Evolutionary conservation across 2,888 invertebrate genomes (phyloP).

Genomic region (Sarcophaga carnaria): DNA sequence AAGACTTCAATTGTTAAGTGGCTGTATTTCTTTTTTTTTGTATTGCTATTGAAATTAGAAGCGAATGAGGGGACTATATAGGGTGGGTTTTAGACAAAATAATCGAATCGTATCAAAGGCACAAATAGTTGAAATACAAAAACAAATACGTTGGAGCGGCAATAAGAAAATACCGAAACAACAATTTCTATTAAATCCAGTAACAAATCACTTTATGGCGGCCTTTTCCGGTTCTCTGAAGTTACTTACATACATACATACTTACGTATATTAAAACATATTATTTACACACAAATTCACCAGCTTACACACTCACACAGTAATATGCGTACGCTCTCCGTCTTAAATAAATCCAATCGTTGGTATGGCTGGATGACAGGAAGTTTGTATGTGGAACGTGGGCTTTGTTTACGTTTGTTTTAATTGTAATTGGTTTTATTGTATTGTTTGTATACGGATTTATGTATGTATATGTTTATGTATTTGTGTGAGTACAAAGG

Average conservation of each 20-base stretch:
- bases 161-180: conserved; percentile 12
- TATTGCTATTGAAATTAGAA: conserved; percentile 41
- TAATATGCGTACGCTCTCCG: not conserved
- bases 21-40: conserved; percentile 17
- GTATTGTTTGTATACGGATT: not conserved
- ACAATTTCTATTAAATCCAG: conserved; percentile 52
- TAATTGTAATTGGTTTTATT: conserved; percentile 57
- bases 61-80: not conserved
- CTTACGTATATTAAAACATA: not conserved
- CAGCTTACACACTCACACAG: not conserved
- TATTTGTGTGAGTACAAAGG: not conserved
- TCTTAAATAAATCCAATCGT: not conserved
- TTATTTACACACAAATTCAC: conserved; percentile 12
- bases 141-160: conserved; percentile 11
- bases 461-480: not conserved
- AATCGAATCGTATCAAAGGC: not conserved
- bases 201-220: conserved; percentile 62
- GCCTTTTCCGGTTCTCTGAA: conserved; percentile 62
- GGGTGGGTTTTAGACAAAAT: not conserved
- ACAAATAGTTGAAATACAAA: conserved; percentile 1
- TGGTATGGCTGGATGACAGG: not conserved
- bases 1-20: conserved; percentile 54
- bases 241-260: conserved; percentile 22
- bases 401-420: conserved; percentile 31
- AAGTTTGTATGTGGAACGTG: conserved; percentile 41